phyloP scores from a whole-genome alignment of 2,797 vertebrate species.

The Enteromius trimaculatus region DNA sequence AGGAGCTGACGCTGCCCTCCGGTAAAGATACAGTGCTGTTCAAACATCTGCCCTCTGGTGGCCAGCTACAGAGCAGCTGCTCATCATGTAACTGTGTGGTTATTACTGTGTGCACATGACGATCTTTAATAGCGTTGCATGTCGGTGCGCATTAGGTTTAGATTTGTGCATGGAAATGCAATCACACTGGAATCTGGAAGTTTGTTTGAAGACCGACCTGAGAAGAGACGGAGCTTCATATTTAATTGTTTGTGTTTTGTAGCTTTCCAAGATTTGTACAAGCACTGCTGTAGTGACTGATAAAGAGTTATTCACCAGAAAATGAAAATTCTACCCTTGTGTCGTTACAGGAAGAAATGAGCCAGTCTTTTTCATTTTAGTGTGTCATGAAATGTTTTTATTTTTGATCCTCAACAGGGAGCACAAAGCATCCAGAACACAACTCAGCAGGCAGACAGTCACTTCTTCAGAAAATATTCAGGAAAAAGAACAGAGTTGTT shows the following conservation, averaged over 20 bases:
- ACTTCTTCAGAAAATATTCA: not conserved
- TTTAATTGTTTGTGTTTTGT: too few species aligned
- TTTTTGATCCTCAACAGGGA: not conserved
- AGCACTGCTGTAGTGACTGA: too few species aligned
- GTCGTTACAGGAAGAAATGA: too few species aligned
- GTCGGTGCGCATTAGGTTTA: not conserved
- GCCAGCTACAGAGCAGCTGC: not conserved
- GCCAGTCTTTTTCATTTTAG: not conserved
- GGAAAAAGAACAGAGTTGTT: not conserved
- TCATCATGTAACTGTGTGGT: too few species aligned
- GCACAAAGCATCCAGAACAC: not conserved
- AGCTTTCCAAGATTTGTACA: too few species aligned
- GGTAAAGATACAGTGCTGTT: not conserved
- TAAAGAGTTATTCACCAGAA: too few species aligned
- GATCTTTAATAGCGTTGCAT: too few species aligned
- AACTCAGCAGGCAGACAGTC: not conserved
- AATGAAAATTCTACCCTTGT: too few species aligned
- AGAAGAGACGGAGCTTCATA: too few species aligned
- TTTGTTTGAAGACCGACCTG: too few species aligned
- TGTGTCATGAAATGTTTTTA: not conserved
- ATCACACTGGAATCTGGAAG: not conserved
- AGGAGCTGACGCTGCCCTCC: not conserved
- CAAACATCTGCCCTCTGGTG: not conserved
- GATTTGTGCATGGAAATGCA: not conserved
- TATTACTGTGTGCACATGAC: too few species aligned